A percentile compares a stretch with the other conserved stretches of the same genome.
Evolutionary conservation across 2,888 invertebrate genomes (phyloP).

Genomic region (Nudaria mundana): DNA sequence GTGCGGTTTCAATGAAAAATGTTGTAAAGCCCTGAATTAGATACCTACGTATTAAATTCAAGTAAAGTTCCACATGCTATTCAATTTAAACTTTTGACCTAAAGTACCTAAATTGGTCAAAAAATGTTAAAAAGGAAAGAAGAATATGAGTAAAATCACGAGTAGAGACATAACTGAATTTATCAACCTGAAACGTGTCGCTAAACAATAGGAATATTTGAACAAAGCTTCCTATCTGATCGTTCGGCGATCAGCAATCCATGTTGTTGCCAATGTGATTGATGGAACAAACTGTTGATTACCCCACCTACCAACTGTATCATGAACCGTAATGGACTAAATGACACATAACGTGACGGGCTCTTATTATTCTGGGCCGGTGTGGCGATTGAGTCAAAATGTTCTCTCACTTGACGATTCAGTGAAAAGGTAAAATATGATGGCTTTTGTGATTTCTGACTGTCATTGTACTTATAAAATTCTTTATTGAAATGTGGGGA

Average conservation of each 20-base stretch:
- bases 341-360: background rate
- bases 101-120: too few relatives aligned
- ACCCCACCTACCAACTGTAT: constrained; percentile 16
- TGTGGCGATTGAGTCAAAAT: too few relatives aligned
- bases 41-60: too few relatives aligned
- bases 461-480: background rate
- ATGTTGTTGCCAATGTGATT: constrained; percentile 24
- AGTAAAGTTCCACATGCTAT: too few relatives aligned
- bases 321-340: constrained; percentile 9
- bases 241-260: constrained; percentile 19
- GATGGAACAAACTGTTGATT: constrained; percentile 35
- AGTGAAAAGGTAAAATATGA: constrained; percentile 1
- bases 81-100: too few relatives aligned
- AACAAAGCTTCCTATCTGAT: constrained; percentile 19
- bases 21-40: too few relatives aligned
- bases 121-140: too few relatives aligned
- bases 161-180: too few relatives aligned
- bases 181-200: too few relatives aligned
- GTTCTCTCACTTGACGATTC: background rate
- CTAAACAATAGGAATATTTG: constrained; percentile 25
- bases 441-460: background rate
- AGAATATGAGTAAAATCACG: too few relatives aligned
- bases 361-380: constrained; percentile 1
- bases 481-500: too few relatives aligned
- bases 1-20: too few relatives aligned